Evolutionary conservation across 2,113 vertebrate species (phyloP).

Genomic region (Myotis lucifugus): DNA sequence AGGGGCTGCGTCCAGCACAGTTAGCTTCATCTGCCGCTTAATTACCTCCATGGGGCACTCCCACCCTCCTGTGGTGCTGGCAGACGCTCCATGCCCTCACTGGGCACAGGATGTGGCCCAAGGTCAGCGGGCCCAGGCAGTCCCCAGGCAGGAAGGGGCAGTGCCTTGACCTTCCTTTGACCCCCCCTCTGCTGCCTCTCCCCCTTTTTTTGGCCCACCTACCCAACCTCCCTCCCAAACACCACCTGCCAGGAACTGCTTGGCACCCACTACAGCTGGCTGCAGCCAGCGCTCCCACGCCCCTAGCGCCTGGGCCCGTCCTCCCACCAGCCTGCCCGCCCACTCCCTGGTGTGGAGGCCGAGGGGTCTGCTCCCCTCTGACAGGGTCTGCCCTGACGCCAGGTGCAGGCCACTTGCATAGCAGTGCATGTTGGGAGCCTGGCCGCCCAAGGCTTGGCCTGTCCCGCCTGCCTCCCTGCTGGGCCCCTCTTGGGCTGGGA

Average conservation of each 20-base stretch:
- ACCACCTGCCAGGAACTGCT: slow-evolving; percentile 48
- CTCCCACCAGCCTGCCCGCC: slow-evolving; percentile 9
- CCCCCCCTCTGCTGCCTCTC: not conserved
- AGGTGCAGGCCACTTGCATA: slow-evolving; percentile 47
- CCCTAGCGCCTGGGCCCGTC: slow-evolving; percentile 30
- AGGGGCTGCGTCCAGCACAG: slow-evolving; percentile 83
- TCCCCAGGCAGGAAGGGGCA: not conserved
- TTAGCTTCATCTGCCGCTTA: slow-evolving; percentile 84
- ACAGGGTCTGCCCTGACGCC: slow-evolving; percentile 39
- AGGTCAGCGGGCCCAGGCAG: slow-evolving; percentile 59
- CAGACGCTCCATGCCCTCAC: not conserved
- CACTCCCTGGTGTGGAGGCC: not conserved
- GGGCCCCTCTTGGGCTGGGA: slow-evolving; percentile 41
- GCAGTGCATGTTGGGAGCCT: not conserved
- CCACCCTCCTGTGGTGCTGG: slow-evolving; percentile 37
- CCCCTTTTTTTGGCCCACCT: not conserved
- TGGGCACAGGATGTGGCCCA: slow-evolving; percentile 54
- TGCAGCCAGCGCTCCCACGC: slow-evolving; percentile 43
- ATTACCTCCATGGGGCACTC: slow-evolving; percentile 79
- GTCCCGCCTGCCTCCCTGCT: slow-evolving; percentile 42
- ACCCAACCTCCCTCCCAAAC: slow-evolving; percentile 54
- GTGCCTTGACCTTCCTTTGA: slow-evolving; percentile 19
- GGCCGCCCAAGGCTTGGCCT: slow-evolving; percentile 45
- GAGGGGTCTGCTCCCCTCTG: slow-evolving; percentile 25
- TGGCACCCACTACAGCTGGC: slow-evolving; percentile 63